A percentile compares a stretch with the other conserved stretches of the same genome.
Conservation (phyloP, 2,888 invertebrate species). For the Pteria penguin region DNA sequence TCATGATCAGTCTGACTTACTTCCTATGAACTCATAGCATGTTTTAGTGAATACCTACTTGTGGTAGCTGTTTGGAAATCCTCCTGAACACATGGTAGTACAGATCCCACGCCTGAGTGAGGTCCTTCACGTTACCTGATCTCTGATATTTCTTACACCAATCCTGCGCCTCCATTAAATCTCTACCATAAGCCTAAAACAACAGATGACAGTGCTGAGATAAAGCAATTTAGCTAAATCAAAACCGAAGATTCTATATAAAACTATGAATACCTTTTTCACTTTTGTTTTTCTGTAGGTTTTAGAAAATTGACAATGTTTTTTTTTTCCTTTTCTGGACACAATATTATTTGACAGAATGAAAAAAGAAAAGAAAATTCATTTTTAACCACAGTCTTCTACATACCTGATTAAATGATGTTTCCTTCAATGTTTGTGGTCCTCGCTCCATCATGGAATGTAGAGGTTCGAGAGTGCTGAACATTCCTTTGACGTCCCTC, state of each 20-base stretch:
- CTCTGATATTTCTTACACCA: conserved; percentile 95
- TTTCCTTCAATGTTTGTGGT: conserved; percentile 97
- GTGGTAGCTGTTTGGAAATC: conserved; percentile 95
- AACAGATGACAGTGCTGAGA: no score
- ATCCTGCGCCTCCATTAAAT: conserved; percentile 95
- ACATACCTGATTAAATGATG: conserved; percentile 91
- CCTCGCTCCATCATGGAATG: conserved; percentile 96
- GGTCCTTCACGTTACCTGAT: conserved; percentile 91
- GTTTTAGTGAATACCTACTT: conserved; percentile 77
- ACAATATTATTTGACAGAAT: no score
- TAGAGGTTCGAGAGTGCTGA: conserved; percentile 95
- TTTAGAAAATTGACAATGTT: no score
- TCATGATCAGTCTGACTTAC: no score
- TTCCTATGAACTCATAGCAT: no score
- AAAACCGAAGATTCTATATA: no score
- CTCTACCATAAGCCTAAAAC: conserved; percentile 91
- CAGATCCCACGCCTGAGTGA: conserved; percentile 99
- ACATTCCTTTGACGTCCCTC: conserved; percentile 96
- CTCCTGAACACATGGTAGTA: conserved; percentile 99
- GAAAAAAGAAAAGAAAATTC: no score
- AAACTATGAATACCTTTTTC: no score
- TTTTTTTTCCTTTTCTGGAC: no score
- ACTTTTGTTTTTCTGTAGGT: no score
- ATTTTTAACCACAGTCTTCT: no score
- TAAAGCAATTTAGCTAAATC: no score